Evolutionary conservation across 2,797 vertebrate species (phyloP), one percentile per base, ranked within the genome.

Genomic region (Carduelis carduelis): DNA sequence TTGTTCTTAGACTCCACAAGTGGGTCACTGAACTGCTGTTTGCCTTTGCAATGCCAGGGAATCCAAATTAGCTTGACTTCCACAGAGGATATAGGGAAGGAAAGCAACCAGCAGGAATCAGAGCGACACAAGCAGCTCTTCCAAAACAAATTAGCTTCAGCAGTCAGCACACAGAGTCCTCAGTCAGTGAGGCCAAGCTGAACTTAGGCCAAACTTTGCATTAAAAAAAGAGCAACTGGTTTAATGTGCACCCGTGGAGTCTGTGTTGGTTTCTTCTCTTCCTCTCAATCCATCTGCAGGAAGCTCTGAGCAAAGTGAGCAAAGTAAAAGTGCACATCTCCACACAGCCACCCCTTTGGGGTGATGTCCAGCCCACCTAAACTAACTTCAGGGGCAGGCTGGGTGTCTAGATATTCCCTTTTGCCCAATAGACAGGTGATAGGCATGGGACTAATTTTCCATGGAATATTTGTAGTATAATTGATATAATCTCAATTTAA

Each of bases 11-110:
- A 70, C 82, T 77, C 22, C 72, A 71, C 64, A 91, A 74, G 52
- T 56, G 60, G 55, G 89, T 85, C 89, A 95, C 64, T 87, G 94
- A 70, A 71, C 61, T 91, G 64, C 52, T 91, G 78, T 60, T 83
- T 63, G 79, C 68, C 60, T 92, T 83, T 64, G 75, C 6, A 1
- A 43, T 10, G 64, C 52, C 75, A 93, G 28, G 8, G 53, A 92
- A 86, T 81, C 75, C 87, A 93, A 93, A 95, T 87, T 27, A 96
- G 71, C 68, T 50, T 50, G 37, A 83, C 82, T 90, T 83, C 79
- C 79, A 85, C 6, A 5, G 89, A 93, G 65, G 64, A 49, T 50
- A 50, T 0, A 49, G 75, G 17, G 75, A 74, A 85, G 68, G 63
- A 89, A 74, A 95, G 52, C 41, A 70, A 84, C 68, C 71, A 65